Evolutionary conservation across 2,113 vertebrate species (phyloP), one percentile per base, ranked within the genome.

Genomic region (Halcyon senegalensis): DNA sequence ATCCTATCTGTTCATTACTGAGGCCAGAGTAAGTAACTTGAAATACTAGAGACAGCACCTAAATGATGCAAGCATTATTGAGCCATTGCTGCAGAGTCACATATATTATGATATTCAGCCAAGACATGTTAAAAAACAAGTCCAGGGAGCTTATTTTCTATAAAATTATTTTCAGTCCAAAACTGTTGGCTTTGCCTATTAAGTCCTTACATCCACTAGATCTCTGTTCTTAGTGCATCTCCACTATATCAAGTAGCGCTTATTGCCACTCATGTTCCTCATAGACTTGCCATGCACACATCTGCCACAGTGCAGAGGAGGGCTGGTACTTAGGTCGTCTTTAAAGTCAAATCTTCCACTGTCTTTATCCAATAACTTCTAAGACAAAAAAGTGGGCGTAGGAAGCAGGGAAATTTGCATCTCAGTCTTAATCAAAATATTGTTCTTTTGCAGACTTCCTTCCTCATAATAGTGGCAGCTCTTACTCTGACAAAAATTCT

Each of bases 201-300:
- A 87, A 73, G 5, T 59, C 20, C 37, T 63, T 83, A 44, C 0
- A 0, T 51, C 46, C 67, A 39, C 13, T 2, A 1, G 8, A n/a
- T 44, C 31, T 23, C 46, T 88, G 5, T 66, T 78, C 28, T 16
- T 72, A 35, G 10, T 73, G 69, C 68, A 93, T 37, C 33, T 91
- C 14, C 43, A 44, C 28, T 70, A 13, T 18, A 18, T 84, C 16
- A 51, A 9, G 44, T 43, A 20, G 12, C 35, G 31, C 6, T 27
- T 56, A 11, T 21, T 70, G 15, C 46, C 27, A 73, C 13, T 20
- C 11, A 0, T 35, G 35, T 64, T 87, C 59, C 33, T 75, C 13
- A 15, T 14, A n/a, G 25, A 11, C 48, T 19, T 51, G 23, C 25
- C 0, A 0, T 24, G 28, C 33, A 31, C 2, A 6, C 2, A 6